These are phyloP conservation scores for Galaxea fascicularis DNA, from an alignment of 92 coral and sea anemone species.

Conservation along the genomic window DNA sequence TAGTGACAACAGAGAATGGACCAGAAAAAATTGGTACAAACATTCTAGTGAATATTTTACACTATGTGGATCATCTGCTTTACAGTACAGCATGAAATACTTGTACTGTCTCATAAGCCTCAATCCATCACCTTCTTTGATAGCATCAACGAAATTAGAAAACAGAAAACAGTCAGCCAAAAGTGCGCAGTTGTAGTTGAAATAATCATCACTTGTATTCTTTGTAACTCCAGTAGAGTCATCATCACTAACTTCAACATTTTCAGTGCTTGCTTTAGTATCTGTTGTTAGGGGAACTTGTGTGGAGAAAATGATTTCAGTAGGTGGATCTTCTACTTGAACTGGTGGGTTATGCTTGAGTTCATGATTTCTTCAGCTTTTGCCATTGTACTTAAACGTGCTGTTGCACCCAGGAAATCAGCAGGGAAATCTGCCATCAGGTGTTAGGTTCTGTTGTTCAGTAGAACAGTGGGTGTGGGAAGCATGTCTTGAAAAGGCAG, in stretches of 20 bases:
- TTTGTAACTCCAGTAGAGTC: slow-evolving; percentile 20
- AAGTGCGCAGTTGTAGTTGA: slow-evolving; percentile 66
- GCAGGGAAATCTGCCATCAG: slow-evolving; percentile 74
- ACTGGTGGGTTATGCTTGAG: slow-evolving; percentile 64
- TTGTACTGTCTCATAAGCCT: slow-evolving; percentile 63
- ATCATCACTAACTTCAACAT: slow-evolving; percentile 24
- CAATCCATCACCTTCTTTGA: slow-evolving; percentile 66
- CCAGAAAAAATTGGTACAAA: slow-evolving; percentile 62
- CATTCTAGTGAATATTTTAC: slow-evolving; percentile 66
- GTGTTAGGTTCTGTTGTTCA: slow-evolving; percentile 61
- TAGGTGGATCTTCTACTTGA: slow-evolving; percentile 37
- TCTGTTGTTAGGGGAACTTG: slow-evolving; percentile 2
- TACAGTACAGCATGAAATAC: slow-evolving; percentile 62
- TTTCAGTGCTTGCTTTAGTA: neutral
- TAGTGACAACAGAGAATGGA: slow-evolving; percentile 51
- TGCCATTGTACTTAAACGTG: slow-evolving; percentile 71
- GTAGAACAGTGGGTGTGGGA: slow-evolving; percentile 40
- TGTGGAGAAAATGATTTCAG: neutral
- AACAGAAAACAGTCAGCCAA: slow-evolving; percentile 49
- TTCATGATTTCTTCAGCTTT: slow-evolving; percentile 72
- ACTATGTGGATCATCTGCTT: slow-evolving; percentile 63
- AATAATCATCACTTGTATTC: slow-evolving; percentile 61
- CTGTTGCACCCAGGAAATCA: slow-evolving; percentile 65
- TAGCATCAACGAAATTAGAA: slow-evolving; percentile 57
- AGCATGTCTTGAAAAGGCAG: slow-evolving; percentile 18